Base-by-base conservation (phyloP, 2,888 invertebrate genomes). In the Fabriciana adippe region DNA sequence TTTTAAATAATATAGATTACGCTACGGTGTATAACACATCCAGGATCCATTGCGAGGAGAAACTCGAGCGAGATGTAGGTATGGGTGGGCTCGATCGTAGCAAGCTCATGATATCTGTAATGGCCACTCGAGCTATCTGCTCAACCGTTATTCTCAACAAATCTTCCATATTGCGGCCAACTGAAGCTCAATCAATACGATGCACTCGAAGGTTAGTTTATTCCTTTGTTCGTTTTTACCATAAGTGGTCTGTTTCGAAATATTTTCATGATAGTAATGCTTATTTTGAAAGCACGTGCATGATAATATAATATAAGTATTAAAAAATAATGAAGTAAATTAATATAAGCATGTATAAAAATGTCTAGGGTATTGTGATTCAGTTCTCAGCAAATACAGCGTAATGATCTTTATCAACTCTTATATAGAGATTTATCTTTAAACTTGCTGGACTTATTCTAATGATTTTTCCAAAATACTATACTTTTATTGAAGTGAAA, bases 71-170 rank as follows among this genome's bases (percentile, higher is more conserved):
- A 83, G 81, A 84, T 79, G 79, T 82, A 86, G 85, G 84, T 85
- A 81, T 80, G 79, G 82, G 81, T 82, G 81, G 84, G 81, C 82
- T 80, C 85, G 83, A 86, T 86, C 82, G 82, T 80, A 78, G 78
- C 79, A 76, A 82, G 83, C 86, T 84, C 86, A 83, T 86, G 86
- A 87, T 89, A 89, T 87, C 89, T 85, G 85, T 90, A 90, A 90
- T 90, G 89, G 90, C 89, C 88, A 90, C 89, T 89, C 85, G 87
- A 88, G 88, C 86, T 86, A 86, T 89, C 88, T 87, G 81, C 84
- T 85, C 85, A 82, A 81, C 85, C 87, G 88, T 87, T 89, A 88
- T 88, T 87, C 87, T 83, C 86, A 84, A 89, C 89, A 88, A 90
- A 90, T 90, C 88, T 89, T 82, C 85, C 85, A 84, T 86, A 87